phyloP scores from a whole-genome alignment of 2,888 invertebrate species.

The Agriopis leucophaearia region DNA sequence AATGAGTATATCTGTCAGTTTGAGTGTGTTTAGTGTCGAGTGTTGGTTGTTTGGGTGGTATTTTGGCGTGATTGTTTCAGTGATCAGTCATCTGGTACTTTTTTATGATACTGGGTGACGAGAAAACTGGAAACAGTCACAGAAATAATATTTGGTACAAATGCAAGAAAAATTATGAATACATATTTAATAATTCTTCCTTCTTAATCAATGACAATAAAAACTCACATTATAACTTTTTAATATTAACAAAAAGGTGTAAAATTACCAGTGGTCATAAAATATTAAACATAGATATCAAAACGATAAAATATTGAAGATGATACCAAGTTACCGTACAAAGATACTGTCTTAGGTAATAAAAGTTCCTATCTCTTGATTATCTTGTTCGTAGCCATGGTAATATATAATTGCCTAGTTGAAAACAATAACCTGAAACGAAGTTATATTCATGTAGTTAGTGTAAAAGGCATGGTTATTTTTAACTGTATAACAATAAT shows the following conservation, averaged over 20 bases:
- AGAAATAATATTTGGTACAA: no score
- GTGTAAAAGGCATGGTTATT: no score
- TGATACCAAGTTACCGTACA: slow-evolving; percentile 7
- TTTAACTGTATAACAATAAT: no score
- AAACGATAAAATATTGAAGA: slow-evolving; percentile 24
- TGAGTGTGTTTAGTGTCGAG: no score
- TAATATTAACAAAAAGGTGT: slow-evolving; percentile 30
- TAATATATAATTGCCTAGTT: neutral
- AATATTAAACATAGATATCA: slow-evolving; percentile 23
- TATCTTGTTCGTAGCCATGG: neutral
- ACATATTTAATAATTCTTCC: neutral
- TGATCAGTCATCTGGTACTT: no score
- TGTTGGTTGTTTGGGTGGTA: no score
- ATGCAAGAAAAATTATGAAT: no score
- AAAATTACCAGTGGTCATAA: slow-evolving; percentile 33
- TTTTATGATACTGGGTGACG: no score
- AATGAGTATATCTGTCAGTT: no score
- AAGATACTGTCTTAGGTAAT: neutral
- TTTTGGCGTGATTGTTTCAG: no score
- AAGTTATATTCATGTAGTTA: neutral
- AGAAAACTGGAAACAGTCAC: no score
- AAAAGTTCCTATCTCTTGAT: slow-evolving; percentile 1
- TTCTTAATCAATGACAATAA: neutral
- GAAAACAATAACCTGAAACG: neutral
- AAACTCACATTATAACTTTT: neutral